These are phyloP conservation scores for Lasioglossum zephyrum DNA, from an alignment of 2,888 invertebrate genomes.

Conservation along the genomic window DNA sequence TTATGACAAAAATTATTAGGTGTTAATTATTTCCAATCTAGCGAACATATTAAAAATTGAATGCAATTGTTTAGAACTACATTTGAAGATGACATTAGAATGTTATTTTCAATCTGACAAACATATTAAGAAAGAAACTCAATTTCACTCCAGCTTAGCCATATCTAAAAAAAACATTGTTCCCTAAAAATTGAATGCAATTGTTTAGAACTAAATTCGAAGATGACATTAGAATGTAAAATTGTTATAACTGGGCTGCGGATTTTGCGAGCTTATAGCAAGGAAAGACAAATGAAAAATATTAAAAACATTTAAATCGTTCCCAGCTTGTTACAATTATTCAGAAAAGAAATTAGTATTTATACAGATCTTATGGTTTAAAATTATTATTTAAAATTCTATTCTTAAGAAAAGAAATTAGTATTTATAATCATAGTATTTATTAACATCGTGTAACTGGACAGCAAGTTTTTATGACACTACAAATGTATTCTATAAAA, in stretches of 20 bases:
- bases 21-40: no score
- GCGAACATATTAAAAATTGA: no score
- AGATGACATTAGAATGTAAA: neutral
- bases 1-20: no score
- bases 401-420: neutral
- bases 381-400: neutral
- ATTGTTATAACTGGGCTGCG: neutral
- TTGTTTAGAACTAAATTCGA: neutral
- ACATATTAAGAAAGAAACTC: no score
- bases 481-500: neutral
- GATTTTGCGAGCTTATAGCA: no score
- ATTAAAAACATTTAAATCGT: neutral
- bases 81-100: no score
- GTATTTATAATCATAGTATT: neutral
- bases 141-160: no score
- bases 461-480: no score
- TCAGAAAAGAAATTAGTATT: neutral
- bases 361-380: neutral
- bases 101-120: no score
- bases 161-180: neutral
- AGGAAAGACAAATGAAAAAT: neutral
- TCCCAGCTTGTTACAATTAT: neutral
- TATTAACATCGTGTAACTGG: no score
- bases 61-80: no score
- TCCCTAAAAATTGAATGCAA: neutral